phyloP scores from a whole-genome alignment of 2,888 invertebrate species.

The Acanthoscelides obtectus region DNA sequence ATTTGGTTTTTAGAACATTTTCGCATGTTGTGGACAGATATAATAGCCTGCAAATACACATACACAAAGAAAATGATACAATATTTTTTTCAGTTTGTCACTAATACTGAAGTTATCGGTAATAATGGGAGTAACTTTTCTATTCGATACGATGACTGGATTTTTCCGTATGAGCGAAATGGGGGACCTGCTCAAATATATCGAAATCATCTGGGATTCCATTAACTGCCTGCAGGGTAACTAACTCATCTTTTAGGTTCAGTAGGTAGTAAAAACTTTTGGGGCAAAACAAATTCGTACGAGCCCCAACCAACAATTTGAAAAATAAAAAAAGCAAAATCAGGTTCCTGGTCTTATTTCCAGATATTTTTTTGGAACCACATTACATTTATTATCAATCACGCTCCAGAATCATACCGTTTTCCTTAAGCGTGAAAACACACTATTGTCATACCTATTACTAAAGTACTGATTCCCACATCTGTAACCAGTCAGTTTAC shows the following conservation, averaged over 20 bases:
- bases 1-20: too few species aligned
- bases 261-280: not conserved
- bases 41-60: too few species aligned
- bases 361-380: too few species aligned
- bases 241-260: slow-evolving; percentile 1
- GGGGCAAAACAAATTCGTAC: not conserved
- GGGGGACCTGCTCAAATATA: slow-evolving; percentile 46
- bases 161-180: slow-evolving; percentile 50
- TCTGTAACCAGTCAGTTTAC: too few species aligned
- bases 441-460: too few species aligned
- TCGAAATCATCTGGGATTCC: slow-evolving; percentile 53
- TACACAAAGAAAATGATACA: too few species aligned
- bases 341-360: not conserved
- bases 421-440: too few species aligned
- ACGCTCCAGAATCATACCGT: too few species aligned
- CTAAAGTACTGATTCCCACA: too few species aligned
- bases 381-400: too few species aligned
- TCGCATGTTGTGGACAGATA: too few species aligned
- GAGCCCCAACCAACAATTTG: not conserved
- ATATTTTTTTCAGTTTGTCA: slow-evolving; percentile 53
- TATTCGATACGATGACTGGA: slow-evolving; percentile 61
- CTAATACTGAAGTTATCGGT: slow-evolving; percentile 71
- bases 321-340: not conserved
- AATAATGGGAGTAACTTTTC: slow-evolving; percentile 76
- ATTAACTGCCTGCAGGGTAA: slow-evolving; percentile 66